Evolutionary conservation across 2,113 vertebrate genomes (phyloP).

Genomic region (Tetraodon nigroviridis): DNA sequence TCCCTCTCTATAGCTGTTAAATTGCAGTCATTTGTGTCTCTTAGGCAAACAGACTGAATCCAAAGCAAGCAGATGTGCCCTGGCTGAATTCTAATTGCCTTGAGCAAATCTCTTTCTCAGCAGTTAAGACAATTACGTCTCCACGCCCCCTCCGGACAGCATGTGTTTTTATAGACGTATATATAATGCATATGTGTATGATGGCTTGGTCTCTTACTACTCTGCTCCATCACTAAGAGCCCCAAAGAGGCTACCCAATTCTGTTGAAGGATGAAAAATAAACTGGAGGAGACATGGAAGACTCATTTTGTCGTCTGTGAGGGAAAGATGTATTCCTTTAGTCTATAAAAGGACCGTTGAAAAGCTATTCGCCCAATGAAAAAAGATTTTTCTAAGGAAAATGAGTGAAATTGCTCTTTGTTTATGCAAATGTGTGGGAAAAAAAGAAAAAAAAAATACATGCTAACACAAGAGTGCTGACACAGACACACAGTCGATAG

Average conservation of each 20-base stretch:
- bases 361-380: conserved; percentile 10
- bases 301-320: not conserved
- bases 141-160: conserved; percentile 5
- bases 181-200: not conserved
- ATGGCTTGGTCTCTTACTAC: too few relatives aligned
- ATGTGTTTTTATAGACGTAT: not conserved
- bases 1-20: conserved; percentile 54
- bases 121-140: conserved; percentile 47
- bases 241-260: conserved; percentile 1
- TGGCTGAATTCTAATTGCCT: conserved; percentile 57
- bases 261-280: conserved; percentile 4
- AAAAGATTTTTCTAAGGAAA: conserved; percentile 34
- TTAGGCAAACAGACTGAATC: conserved; percentile 59
- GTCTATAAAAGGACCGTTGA: conserved; percentile 29
- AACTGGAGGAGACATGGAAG: not conserved
- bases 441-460: not conserved
- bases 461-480: conserved; percentile 38
- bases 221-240: not conserved
- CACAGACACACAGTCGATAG: conserved; percentile 63
- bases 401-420: conserved; percentile 55
- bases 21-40: conserved; percentile 67
- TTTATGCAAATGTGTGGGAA: conserved; percentile 22
- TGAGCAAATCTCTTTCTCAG: conserved; percentile 58
- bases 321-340: conserved; percentile 25
- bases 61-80: conserved; percentile 51